These are phyloP conservation scores for Pogonophryne albipinna DNA, from an alignment of 2,797 vertebrate species.

Conservation along the genomic window DNA sequence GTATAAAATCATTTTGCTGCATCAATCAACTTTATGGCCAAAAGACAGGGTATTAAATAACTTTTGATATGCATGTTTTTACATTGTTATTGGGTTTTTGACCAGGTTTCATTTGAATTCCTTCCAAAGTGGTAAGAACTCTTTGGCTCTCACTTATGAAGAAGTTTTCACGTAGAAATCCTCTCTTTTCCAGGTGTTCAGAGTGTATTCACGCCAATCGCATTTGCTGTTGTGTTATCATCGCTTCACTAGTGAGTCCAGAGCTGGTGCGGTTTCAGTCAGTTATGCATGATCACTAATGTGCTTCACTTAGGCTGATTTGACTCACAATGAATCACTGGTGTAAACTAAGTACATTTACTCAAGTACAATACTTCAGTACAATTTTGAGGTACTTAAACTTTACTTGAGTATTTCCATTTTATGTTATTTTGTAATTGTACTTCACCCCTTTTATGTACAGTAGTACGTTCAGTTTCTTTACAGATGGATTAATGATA, in stretches of 20 bases:
- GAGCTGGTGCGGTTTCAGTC: slow-evolving; percentile 34
- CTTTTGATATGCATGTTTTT: slow-evolving; percentile 41
- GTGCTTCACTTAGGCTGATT: slow-evolving; percentile 51
- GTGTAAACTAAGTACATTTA: no score
- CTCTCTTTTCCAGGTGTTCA: slow-evolving; percentile 9
- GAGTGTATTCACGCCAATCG: not conserved
- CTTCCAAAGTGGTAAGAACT: slow-evolving; percentile 5
- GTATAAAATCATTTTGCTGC: slow-evolving; percentile 22
- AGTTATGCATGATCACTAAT: slow-evolving; percentile 33
- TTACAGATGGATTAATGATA: no score
- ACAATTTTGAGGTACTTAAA: no score
- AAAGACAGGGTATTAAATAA: slow-evolving; percentile 36
- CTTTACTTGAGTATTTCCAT: no score
- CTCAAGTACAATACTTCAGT: no score
- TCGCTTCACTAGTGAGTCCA: slow-evolving; percentile 37
- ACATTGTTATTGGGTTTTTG: not conserved
- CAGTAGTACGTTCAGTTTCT: no score
- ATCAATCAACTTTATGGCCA: slow-evolving; percentile 29
- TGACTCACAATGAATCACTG: slow-evolving; percentile 17
- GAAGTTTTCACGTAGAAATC: slow-evolving; percentile 19
- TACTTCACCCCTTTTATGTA: no score
- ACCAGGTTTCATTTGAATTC: slow-evolving; percentile 14
- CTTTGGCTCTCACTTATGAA: slow-evolving; percentile 9
- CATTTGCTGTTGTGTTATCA: slow-evolving; percentile 24
- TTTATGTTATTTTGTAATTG: no score